Evolutionary conservation across 2,888 invertebrate genomes (phyloP).

Genomic region (Andrena praecox): DNA sequence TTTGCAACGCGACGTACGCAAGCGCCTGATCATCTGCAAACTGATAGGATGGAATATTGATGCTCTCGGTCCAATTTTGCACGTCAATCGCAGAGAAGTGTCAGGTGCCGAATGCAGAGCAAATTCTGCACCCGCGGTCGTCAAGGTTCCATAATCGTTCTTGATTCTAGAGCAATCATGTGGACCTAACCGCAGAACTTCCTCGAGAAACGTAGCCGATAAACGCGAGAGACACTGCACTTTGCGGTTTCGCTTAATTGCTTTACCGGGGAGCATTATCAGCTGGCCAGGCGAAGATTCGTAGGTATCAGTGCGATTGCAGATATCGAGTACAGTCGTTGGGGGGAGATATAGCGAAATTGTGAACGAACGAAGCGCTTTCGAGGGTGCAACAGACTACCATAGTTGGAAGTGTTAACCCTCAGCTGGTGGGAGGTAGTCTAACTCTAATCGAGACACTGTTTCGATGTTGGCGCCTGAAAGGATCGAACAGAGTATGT

Average conservation of each 20-base stretch:
- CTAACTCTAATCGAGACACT: too few relatives aligned
- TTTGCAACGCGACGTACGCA: too few relatives aligned
- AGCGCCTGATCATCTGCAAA: too few relatives aligned
- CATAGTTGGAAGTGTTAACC: background rate
- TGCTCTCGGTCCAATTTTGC: too few relatives aligned
- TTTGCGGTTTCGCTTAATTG: slow-evolving; percentile 47
- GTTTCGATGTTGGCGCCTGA: too few relatives aligned
- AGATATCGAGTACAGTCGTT: background rate
- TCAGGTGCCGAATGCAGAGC: background rate
- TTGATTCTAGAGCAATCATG: background rate
- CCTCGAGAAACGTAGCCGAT: slow-evolving; percentile 23
- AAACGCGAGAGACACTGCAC: slow-evolving; percentile 26
- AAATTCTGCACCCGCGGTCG: background rate
- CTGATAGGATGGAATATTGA: too few relatives aligned
- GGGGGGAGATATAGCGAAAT: background rate
- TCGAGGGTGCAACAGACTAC: too few relatives aligned
- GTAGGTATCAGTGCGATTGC: background rate
- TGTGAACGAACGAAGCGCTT: background rate
- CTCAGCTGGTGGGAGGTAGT: background rate
- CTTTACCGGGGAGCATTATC: slow-evolving; percentile 9
- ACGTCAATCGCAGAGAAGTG: too few relatives aligned
- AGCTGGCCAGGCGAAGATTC: slow-evolving; percentile 15
- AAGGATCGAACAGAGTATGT: too few relatives aligned
- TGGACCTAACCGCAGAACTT: slow-evolving; percentile 24
- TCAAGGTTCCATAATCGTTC: background rate